These are phyloP conservation scores for Platygyra sinensis DNA, from an alignment of 64 coral and sea anemone genomes.

Conservation along the genomic window DNA sequence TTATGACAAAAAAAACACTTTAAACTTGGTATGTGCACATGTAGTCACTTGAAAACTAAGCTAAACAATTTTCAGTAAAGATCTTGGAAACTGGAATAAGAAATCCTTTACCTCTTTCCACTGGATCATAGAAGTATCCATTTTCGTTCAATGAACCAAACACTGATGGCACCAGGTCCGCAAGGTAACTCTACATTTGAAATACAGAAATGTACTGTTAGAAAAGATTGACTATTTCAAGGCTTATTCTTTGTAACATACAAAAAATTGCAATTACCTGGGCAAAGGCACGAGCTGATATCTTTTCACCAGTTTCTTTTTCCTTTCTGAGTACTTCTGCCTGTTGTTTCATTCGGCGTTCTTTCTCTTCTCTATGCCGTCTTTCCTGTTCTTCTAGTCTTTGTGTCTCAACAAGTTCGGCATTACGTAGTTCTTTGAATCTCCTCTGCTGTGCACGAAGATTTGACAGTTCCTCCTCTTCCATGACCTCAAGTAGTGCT, in stretches of 20 bases:
- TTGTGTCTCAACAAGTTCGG: constrained; percentile 98
- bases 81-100: not conserved
- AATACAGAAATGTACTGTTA: no score
- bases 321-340: constrained; percentile 95
- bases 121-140: constrained; percentile 99
- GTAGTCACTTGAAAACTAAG: not conserved
- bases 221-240: no score
- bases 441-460: constrained; percentile 90
- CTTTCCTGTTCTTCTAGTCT: constrained; percentile 98
- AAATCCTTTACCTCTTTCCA: constrained; percentile 85
- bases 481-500: constrained; percentile 95
- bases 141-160: constrained; percentile 99
- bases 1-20: not conserved
- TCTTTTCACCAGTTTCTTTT: constrained; percentile 97
- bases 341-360: constrained; percentile 95
- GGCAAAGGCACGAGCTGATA: constrained; percentile 94
- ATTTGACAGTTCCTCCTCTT: constrained; percentile 94
- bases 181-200: constrained; percentile 85
- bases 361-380: constrained; percentile 97
- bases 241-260: no score
- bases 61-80: not conserved
- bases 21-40: not conserved
- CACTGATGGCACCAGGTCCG: constrained; percentile 96
- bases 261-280: constrained; percentile 66
- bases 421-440: constrained; percentile 95